Evolutionary conservation across 2,888 invertebrate genomes (phyloP).

Genomic region (Himalopsyche tibetana): DNA sequence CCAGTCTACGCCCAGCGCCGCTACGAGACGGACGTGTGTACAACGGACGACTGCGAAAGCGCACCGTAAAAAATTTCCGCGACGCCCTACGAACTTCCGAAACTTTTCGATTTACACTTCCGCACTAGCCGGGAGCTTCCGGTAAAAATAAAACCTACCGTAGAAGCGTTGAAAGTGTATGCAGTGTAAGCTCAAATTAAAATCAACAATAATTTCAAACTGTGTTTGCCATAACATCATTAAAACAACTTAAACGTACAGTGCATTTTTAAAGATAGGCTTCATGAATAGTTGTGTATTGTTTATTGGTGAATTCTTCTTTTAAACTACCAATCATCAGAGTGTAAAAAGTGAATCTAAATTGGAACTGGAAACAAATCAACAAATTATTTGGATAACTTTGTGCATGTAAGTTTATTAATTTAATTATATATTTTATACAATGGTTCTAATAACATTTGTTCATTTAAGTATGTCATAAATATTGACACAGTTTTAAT

Average conservation of each 20-base stretch:
- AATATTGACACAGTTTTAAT: too few species aligned
- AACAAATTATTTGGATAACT: conserved; percentile 31
- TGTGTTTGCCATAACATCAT: not conserved
- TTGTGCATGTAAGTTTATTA: conserved; percentile 10
- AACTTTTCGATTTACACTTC: conserved; percentile 29
- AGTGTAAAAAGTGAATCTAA: not conserved
- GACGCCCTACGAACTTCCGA: conserved; percentile 35
- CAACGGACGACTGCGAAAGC: not conserved
- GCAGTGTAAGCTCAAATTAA: not conserved
- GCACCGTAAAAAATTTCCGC: conserved; percentile 13
- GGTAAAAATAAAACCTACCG: conserved; percentile 9
- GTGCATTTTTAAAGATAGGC: not conserved
- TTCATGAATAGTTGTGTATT: not conserved
- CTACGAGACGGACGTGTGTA: conserved; percentile 32
- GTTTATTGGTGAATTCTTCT: not conserved
- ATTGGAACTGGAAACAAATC: not conserved
- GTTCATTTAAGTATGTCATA: too few species aligned
- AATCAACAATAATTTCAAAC: conserved; percentile 16
- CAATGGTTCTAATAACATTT: too few species aligned
- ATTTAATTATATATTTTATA: not conserved
- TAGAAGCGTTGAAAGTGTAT: not conserved
- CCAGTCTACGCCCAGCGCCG: conserved; percentile 37
- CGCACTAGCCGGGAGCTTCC: conserved; percentile 23
- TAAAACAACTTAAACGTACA: not conserved
- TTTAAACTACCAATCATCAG: not conserved